Evolutionary conservation across 2,888 invertebrate genomes (phyloP).

Genomic region (Dione vanillae): DNA sequence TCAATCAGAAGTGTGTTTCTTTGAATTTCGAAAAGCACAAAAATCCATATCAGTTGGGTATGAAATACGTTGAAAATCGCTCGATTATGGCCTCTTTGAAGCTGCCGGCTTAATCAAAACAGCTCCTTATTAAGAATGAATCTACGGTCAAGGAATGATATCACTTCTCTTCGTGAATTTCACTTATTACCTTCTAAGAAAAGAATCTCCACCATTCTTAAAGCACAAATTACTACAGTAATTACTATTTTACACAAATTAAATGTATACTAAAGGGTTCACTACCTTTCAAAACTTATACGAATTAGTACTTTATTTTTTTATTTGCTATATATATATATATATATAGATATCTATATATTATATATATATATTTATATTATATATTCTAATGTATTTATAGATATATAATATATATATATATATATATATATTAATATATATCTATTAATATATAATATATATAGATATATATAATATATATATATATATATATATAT

Average conservation of each 20-base stretch:
- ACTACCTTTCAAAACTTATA: no score
- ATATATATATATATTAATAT: no score
- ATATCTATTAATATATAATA: no score
- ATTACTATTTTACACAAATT: constrained; percentile 9
- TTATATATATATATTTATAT: no score
- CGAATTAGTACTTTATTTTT: no score
- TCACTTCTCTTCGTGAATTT: constrained; percentile 88
- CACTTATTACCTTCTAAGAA: constrained; percentile 90
- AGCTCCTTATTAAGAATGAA: constrained; percentile 93
- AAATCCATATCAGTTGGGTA: constrained; percentile 91
- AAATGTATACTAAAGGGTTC: background rate
- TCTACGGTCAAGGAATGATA: constrained; percentile 87
- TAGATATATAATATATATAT: no score
- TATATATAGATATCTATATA: no score
- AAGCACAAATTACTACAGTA: constrained; percentile 89
- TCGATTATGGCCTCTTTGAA: constrained; percentile 95
- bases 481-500: no score
- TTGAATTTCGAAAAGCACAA: constrained; percentile 92
- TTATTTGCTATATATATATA: background rate
- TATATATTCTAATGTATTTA: no score
- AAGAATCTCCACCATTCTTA: constrained; percentile 89
- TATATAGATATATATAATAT: no score
- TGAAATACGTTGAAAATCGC: constrained; percentile 89
- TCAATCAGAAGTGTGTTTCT: constrained; percentile 92
- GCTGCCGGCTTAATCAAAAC: constrained; percentile 92